Evolutionary conservation across 1,140 invertebrate species (phyloP).

Genomic region (Semibalanus balanoides): DNA sequence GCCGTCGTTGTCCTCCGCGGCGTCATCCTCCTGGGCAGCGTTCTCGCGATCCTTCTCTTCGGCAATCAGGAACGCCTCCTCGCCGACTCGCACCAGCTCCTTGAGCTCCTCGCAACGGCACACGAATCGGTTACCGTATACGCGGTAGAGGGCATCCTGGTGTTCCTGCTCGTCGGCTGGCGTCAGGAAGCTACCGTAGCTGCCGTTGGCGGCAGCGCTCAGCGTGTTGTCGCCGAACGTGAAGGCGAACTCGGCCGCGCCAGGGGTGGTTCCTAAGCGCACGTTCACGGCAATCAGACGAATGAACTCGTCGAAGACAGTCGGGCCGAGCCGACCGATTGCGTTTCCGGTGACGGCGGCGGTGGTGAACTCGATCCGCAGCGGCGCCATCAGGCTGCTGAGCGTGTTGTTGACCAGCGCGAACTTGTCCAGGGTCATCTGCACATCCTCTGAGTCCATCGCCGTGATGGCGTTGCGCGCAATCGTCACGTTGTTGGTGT

Average conservation of each 20-base stretch:
- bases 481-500: background rate
- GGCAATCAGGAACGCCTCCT: background rate
- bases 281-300: conserved; percentile 15
- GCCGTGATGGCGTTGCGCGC: background rate
- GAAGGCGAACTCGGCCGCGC: background rate
- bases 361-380: conserved; percentile 1
- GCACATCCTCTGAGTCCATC: background rate
- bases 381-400: conserved; percentile 6
- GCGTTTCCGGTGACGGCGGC: background rate
- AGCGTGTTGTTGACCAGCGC: background rate
- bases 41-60: no score
- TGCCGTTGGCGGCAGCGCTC: background rate
- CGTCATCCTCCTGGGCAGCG: background rate
- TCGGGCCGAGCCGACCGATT: background rate
- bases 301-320: background rate
- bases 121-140: background rate
- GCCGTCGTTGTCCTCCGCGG: background rate
- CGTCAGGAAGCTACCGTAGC: background rate
- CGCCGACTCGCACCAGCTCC: background rate
- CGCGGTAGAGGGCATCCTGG: background rate
- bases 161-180: background rate
- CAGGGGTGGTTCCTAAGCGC: background rate
- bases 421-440: background rate
- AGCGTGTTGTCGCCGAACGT: background rate
- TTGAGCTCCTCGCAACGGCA: background rate